These are phyloP conservation scores for Xiphorhynchus erythropygius DNA, from an alignment of 2,797 vertebrate species.

Conservation along the genomic window DNA sequence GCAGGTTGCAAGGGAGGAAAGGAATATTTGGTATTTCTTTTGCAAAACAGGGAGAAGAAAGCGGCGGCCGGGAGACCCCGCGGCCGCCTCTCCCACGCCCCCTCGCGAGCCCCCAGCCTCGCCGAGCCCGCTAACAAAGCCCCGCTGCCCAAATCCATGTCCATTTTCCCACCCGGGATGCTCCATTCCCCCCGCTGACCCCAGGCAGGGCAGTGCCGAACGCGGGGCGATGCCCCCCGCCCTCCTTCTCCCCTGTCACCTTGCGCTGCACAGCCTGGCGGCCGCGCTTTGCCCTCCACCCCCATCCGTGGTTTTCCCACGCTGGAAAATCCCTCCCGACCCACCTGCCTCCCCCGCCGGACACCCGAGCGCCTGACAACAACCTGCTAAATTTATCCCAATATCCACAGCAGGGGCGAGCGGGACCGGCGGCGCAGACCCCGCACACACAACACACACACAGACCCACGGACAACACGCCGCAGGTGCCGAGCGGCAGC, in stretches of 20 bases:
- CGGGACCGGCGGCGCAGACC: not conserved
- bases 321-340: not conserved
- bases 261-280: not conserved
- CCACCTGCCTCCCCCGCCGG: not conserved
- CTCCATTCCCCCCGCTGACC: not conserved
- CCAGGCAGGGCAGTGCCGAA: not conserved
- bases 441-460: not conserved
- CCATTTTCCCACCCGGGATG: not conserved
- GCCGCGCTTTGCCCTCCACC: not conserved
- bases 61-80: not conserved
- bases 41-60: not conserved
- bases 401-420: slow-evolving; percentile 3
- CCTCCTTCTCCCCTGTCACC: not conserved
- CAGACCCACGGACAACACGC: not conserved
- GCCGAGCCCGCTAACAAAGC: slow-evolving; percentile 65
- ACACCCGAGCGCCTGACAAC: not conserved
- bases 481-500: not conserved
- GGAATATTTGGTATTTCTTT: not conserved
- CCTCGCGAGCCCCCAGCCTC: not conserved
- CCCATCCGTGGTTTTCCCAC: not conserved
- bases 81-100: slow-evolving; percentile 33
- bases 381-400: slow-evolving; percentile 67
- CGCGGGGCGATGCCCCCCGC: not conserved
- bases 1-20: not conserved
- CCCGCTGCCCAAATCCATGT: not conserved